A percentile compares a stretch with the other conserved stretches of the same genome.
Conservation (phyloP, 2,797 vertebrate species). For the Lerista edwardsae region DNA sequence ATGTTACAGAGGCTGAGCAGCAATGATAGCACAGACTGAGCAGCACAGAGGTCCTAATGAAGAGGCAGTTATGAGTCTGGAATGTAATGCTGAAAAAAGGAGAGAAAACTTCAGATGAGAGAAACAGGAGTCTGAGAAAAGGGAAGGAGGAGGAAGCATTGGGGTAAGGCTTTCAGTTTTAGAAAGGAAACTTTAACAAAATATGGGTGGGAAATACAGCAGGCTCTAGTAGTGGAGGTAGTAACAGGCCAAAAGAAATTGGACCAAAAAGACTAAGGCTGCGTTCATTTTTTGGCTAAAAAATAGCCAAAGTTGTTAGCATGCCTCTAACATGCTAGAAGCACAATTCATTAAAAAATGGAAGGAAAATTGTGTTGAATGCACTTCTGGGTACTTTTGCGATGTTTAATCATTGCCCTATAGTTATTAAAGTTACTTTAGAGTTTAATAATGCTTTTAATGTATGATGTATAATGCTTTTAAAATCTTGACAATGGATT, state of each 20-base stretch:
- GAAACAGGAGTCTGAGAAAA: background rate
- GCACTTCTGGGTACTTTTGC: no score
- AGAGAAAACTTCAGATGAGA: background rate
- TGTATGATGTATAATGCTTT: no score
- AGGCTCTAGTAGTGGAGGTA: background rate
- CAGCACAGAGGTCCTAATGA: background rate
- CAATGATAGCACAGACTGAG: background rate
- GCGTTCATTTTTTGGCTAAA: no score
- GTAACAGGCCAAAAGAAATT: background rate
- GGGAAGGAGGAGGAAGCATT: background rate
- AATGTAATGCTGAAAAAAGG: background rate
- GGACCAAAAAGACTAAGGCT: background rate
- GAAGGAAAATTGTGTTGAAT: no score
- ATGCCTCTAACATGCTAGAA: no score
- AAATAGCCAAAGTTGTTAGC: no score
- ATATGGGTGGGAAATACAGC: background rate
- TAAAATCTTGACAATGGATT: no score
- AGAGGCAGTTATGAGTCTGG: no score
- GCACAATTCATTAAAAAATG: no score
- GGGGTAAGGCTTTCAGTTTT: background rate
- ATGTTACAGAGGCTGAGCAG: conserved; percentile 23
- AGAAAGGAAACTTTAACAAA: background rate
- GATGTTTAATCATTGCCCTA: no score
- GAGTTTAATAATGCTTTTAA: no score
- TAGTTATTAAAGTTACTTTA: no score